Percentiles rank a stretch among this genome's conserved stretches.
phyloP scores from a whole-genome alignment of 2,113 vertebrate genomes.

The Philantomba maxwellii region DNA sequence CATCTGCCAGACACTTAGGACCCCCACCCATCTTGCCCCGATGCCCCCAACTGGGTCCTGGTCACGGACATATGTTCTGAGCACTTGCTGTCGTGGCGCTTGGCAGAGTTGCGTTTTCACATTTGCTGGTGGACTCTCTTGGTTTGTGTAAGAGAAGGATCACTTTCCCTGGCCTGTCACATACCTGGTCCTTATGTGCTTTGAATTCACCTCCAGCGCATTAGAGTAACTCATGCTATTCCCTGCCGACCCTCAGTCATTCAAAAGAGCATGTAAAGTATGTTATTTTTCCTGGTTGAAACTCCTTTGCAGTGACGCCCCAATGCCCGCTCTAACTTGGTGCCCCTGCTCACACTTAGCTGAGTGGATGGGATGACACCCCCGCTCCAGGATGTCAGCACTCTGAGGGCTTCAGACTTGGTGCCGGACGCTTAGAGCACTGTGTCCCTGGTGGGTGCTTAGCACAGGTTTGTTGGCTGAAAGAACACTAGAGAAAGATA shows the following conservation, averaged over 20 bases:
- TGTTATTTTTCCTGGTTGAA: not conserved
- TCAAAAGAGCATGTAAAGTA: not conserved
- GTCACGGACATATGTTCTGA: not conserved
- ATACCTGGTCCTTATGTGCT: not conserved
- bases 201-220: not conserved
- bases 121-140: not conserved
- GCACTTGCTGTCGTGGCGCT: not conserved
- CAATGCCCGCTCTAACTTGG: not conserved
- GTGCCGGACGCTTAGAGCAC: not conserved
- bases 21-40: not conserved
- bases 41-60: too few species aligned
- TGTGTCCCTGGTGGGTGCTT: not conserved
- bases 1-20: not conserved
- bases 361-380: not conserved
- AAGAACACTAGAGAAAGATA: not conserved
- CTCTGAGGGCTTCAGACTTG: not conserved
- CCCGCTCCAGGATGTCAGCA: not conserved
- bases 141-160: not conserved
- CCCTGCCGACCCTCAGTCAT: not conserved
- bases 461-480: not conserved
- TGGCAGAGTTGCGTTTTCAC: not conserved
- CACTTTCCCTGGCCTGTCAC: not conserved
- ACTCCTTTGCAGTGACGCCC: not conserved
- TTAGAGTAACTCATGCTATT: not conserved
- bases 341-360: not conserved